These are phyloP conservation scores for Sterrhoptilus dennistouni DNA, from an alignment of 2,113 vertebrate genomes.

Conservation along the genomic window DNA sequence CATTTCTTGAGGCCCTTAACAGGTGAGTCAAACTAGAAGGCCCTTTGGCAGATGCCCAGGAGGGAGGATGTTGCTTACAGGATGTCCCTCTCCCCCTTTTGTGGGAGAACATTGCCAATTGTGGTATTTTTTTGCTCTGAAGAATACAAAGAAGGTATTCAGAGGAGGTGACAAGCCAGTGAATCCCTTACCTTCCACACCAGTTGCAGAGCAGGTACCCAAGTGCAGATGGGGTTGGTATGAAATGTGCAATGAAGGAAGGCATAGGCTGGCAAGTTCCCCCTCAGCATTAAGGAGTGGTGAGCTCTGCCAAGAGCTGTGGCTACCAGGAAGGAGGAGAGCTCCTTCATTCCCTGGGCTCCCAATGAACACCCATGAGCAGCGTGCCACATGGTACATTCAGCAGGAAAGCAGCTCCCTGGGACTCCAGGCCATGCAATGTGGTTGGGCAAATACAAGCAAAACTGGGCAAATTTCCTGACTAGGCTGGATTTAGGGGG, in stretches of 20 bases:
- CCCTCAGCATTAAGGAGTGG: background rate
- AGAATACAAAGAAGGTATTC: background rate
- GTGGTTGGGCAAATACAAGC: background rate
- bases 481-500: background rate
- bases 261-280: background rate
- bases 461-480: background rate
- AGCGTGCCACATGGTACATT: accelerated
- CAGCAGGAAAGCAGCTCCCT: background rate
- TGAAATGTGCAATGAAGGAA: background rate
- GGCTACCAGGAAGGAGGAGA: background rate
- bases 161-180: background rate
- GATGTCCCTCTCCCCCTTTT: background rate
- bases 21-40: background rate
- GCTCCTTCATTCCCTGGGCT: background rate
- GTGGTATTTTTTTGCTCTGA: background rate
- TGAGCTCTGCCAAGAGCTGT: background rate
- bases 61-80: background rate
- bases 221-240: background rate
- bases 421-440: background rate
- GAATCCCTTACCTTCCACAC: background rate
- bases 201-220: background rate
- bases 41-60: background rate
- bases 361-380: accelerated
- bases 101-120: background rate
- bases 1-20: background rate